These are phyloP conservation scores for Dorcus parallelipipedus DNA, from an alignment of 2,888 invertebrate species.

Conservation along the genomic window DNA sequence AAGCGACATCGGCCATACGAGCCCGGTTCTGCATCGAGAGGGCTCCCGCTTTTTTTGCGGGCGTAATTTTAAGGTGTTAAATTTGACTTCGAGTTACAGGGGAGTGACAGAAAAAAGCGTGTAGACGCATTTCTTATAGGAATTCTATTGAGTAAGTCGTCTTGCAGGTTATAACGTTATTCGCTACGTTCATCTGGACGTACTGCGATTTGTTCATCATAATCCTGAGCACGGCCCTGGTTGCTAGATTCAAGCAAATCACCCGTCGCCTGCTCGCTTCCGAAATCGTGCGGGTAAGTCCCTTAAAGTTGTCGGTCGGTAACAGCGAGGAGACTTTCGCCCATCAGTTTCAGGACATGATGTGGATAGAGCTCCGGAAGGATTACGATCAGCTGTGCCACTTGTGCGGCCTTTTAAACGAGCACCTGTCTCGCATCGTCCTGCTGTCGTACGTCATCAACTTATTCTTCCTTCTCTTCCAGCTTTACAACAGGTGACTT, in stretches of 20 bases:
- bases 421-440: constrained; percentile 60
- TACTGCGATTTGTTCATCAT: constrained; percentile 42
- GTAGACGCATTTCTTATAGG: too few relatives aligned
- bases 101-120: too few relatives aligned
- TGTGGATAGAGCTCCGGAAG: constrained; percentile 63
- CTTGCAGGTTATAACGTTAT: constrained; percentile 33
- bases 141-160: too few relatives aligned
- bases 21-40: too few relatives aligned
- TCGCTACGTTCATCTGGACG: constrained; percentile 36
- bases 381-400: constrained; percentile 63
- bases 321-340: constrained; percentile 49
- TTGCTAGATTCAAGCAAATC: constrained; percentile 39
- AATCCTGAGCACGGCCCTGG: constrained; percentile 36
- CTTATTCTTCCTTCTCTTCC: constrained; percentile 69
- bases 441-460: constrained; percentile 67
- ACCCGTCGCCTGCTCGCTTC: constrained; percentile 23
- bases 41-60: too few relatives aligned
- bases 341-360: neutral
- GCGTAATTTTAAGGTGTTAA: too few relatives aligned
- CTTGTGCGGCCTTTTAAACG: constrained; percentile 59
- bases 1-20: too few relatives aligned
- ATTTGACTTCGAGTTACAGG: too few relatives aligned
- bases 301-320: constrained; percentile 54
- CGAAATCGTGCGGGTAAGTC: constrained; percentile 20
- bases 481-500: constrained; percentile 58